phyloP scores from a whole-genome alignment of 2,797 vertebrate species.

The Sebastes oblongus region DNA sequence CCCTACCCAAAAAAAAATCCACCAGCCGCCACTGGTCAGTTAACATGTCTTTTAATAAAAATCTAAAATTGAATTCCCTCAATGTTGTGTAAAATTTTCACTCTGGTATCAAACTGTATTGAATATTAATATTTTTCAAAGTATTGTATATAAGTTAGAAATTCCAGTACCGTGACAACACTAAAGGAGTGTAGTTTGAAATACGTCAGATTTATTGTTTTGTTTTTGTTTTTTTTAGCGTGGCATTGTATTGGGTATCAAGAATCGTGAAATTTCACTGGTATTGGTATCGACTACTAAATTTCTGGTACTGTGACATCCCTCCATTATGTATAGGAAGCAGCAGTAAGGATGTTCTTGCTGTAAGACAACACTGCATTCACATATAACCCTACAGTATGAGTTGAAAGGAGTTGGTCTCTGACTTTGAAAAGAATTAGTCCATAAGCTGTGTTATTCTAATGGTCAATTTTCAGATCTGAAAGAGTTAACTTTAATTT shows the following conservation, averaged over 20 bases:
- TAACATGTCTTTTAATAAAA: no score
- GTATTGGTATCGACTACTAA: not conserved
- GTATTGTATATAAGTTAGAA: no score
- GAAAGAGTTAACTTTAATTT: not conserved
- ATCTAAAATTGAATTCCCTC: no score
- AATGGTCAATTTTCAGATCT: not conserved
- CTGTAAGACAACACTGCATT: not conserved
- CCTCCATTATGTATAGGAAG: not conserved
- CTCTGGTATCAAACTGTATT: accelerated
- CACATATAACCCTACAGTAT: not conserved
- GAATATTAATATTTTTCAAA: no score
- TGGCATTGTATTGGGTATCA: not conserved
- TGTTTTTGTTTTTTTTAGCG: not conserved
- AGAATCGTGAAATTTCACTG: no score
- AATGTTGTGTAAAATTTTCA: no score
- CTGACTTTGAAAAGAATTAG: not conserved
- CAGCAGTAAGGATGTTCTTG: not conserved
- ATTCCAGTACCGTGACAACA: no score
- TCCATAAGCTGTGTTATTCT: not conserved
- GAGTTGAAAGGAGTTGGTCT: not conserved
- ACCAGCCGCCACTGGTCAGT: no score
- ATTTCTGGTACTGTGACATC: not conserved
- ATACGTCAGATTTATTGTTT: not conserved
- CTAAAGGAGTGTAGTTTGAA: not conserved
- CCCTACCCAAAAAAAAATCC: no score